Conservation (phyloP, 2,113 vertebrate species). For the Microcebus griseorufus region DNA sequence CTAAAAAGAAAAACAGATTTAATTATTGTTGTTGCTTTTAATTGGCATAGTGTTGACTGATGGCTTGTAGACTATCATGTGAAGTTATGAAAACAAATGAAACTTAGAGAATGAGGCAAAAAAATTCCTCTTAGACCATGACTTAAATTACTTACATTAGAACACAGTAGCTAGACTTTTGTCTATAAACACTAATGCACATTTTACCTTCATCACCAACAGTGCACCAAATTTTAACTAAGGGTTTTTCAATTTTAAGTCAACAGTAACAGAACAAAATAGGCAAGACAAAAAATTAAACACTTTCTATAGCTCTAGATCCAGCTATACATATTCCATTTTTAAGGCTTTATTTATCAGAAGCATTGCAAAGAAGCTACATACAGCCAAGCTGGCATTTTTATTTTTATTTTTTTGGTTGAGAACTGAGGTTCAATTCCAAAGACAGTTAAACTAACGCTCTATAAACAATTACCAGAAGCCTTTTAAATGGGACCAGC, state of each 20-base stretch:
- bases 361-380: not conserved
- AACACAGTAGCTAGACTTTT: not conserved
- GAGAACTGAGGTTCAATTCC: not conserved
- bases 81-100: not conserved
- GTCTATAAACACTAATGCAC: not conserved
- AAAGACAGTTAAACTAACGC: not conserved
- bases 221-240: not conserved
- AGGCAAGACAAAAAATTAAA: not conserved
- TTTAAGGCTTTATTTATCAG: not conserved
- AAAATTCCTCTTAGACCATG: not conserved
- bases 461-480: not conserved
- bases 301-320: not conserved
- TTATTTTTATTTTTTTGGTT: not conserved
- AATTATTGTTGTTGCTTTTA: not conserved
- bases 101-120: not conserved
- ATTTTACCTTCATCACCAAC: not conserved
- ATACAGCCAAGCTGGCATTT: not conserved
- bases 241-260: not conserved
- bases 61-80: not conserved
- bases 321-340: not conserved
- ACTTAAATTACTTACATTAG: not conserved
- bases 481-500: not conserved
- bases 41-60: not conserved
- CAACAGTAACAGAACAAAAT: not conserved
- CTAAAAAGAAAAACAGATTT: not conserved